Base-by-base conservation (phyloP, 2,888 invertebrate genomes). In the Acronicta aceris region DNA sequence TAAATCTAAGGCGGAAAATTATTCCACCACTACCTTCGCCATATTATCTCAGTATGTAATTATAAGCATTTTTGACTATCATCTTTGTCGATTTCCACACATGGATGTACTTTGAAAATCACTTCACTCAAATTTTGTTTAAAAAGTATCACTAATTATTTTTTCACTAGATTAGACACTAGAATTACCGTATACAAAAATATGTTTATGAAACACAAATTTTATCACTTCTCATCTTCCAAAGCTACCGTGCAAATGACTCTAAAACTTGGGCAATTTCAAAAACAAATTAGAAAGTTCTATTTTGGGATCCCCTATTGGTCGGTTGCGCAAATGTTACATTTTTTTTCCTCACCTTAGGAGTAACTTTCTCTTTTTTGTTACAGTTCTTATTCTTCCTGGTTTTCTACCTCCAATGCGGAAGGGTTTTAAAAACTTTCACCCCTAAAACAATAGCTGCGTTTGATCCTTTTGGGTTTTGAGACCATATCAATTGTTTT, bases 341-440 rank as follows among this genome's bases (percentile, higher is more conserved):
- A 70, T 81, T 86, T 88, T 87, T 27, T 86, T 85, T 76, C 46
- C 81, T 78, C 85, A 89, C 88, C 89, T 88, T 81, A 79, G 69
- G 74, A 76, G 71, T 70, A 82, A 93, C 94, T 94, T 94, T 94
- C 94, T 94, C 92, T 87, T 92, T 93, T 94, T 93, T 93, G 92
- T 92, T 93, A 87, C 89, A 93, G 85, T 92, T 92, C 81, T 74
- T 73, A 84, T 84, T 90, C 88, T 92, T 91, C 89, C 90, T 91
- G 87, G 87, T 86, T 84, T 74, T 69, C 70, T 84, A 90, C 89
- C 86, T 89, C 82, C 72, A 88, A 90, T 78, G 83, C 90, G 91
- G 92, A 93, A 92, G 92, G 89, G 89, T 88, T 89, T 76, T 69
- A 56, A 86, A 92, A 87, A 92, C 93, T 94, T 94, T 94, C 92